Conservation (phyloP, 2,113 vertebrate species). For the Mystacornis crossleyi region DNA sequence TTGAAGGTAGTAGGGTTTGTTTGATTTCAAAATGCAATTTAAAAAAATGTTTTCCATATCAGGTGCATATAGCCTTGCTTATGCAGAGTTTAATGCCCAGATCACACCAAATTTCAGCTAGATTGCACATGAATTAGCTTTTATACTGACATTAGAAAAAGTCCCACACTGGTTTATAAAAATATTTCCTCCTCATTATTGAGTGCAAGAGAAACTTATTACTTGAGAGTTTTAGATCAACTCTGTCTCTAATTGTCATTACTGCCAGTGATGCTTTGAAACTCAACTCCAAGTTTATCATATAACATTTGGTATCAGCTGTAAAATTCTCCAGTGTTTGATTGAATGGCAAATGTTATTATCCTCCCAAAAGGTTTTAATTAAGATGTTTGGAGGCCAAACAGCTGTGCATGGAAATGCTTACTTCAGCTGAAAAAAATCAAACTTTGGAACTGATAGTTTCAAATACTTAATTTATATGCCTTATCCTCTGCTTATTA, state of each 20-base stretch:
- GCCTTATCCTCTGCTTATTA: background rate
- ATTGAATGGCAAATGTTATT: slow-evolving; percentile 12
- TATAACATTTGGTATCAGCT: background rate
- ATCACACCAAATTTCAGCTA: background rate
- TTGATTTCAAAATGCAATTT: background rate
- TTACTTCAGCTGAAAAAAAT: slow-evolving; percentile 17
- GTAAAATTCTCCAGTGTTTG: background rate
- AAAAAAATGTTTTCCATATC: background rate
- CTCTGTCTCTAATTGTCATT: background rate
- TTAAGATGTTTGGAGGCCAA: slow-evolving; percentile 18
- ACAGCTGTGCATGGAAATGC: slow-evolving; percentile 27
- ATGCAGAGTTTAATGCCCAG: background rate
- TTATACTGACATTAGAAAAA: background rate
- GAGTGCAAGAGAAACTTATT: background rate
- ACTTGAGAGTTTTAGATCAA: background rate
- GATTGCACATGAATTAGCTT: background rate
- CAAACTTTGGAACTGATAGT: background rate
- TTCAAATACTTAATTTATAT: background rate
- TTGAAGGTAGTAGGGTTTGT: background rate
- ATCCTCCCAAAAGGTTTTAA: slow-evolving; percentile 25
- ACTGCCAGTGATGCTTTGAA: background rate
- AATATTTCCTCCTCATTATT: background rate
- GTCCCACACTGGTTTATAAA: background rate
- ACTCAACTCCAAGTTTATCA: background rate
- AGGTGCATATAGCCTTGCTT: background rate